A percentile compares a stretch with the other conserved stretches of the same genome.
phyloP scores from a whole-genome alignment of 1,140 invertebrate species.

The Orchestia grillus region DNA sequence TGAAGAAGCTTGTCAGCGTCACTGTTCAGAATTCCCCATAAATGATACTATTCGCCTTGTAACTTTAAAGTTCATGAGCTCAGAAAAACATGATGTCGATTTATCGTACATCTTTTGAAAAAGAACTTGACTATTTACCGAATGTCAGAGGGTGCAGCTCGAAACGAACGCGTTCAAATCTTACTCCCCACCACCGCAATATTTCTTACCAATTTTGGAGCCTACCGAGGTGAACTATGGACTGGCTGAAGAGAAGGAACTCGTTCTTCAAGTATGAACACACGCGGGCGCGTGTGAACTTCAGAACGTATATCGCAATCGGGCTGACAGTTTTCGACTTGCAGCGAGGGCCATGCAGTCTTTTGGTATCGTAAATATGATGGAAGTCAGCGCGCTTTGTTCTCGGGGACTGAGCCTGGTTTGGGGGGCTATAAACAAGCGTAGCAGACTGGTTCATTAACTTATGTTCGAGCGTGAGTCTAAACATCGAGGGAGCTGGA shows the following conservation, averaged over 20 bases:
- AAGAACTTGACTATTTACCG: not conserved
- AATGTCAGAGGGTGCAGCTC: not conserved
- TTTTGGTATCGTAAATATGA: not conserved
- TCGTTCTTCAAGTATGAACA: not conserved
- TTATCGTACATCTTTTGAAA: not conserved
- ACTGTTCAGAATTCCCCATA: not conserved
- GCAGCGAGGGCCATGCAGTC: not conserved
- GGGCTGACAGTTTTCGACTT: conserved; percentile 42
- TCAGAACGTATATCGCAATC: conserved; percentile 39
- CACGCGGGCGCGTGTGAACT: not conserved
- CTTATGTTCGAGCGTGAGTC: not conserved
- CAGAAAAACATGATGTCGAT: not conserved
- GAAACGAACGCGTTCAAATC: not conserved
- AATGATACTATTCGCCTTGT: not conserved
- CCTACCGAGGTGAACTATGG: conserved; percentile 25
- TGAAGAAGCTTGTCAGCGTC: not conserved
- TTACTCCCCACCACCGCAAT: not conserved
- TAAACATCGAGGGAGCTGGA: too few relatives aligned
- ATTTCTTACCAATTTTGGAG: conserved; percentile 13
- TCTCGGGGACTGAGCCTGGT: not conserved
- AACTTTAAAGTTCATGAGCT: not conserved
- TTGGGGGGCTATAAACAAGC: not conserved
- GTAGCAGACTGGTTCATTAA: not conserved
- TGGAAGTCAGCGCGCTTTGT: not conserved
- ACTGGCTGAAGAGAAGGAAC: conserved; percentile 18